These are phyloP conservation scores for Acanthosepion lycidas DNA, from an alignment of 2,888 invertebrate genomes.

Conservation along the genomic window DNA sequence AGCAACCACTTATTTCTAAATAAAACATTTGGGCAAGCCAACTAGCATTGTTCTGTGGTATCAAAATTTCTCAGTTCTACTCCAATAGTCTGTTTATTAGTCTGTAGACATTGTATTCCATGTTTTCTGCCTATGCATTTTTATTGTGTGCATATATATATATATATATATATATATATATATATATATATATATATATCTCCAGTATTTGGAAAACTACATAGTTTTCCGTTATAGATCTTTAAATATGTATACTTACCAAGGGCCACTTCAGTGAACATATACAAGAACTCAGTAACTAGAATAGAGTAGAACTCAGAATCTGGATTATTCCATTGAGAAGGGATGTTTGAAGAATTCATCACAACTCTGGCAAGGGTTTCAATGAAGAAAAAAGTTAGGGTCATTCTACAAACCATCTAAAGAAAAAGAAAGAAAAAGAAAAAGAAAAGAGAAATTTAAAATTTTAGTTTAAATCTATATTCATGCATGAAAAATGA, in stretches of 20 bases:
- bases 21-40: too few relatives aligned
- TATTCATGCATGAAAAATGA: not conserved
- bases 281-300: constrained; percentile 40
- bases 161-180: too few relatives aligned
- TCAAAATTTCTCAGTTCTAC: too few relatives aligned
- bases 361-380: constrained; percentile 36
- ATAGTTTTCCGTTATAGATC: too few relatives aligned
- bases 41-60: too few relatives aligned
- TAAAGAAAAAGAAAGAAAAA: not conserved
- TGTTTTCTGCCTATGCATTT: too few relatives aligned
- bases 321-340: constrained; percentile 39
- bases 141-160: too few relatives aligned
- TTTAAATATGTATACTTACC: not conserved
- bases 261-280: constrained; percentile 35
- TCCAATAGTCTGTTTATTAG: too few relatives aligned
- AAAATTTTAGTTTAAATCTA: not conserved
- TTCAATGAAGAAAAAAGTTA: constrained; percentile 45
- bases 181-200: too few relatives aligned
- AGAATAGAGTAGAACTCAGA: constrained; percentile 40
- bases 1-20: too few relatives aligned
- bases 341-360: constrained; percentile 3
- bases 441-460: not conserved
- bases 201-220: too few relatives aligned
- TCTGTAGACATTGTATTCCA: too few relatives aligned
- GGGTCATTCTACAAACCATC: constrained; percentile 34